Base-by-base conservation (phyloP, 1,140 invertebrate genomes). In the Brachionus manjavacas region DNA sequence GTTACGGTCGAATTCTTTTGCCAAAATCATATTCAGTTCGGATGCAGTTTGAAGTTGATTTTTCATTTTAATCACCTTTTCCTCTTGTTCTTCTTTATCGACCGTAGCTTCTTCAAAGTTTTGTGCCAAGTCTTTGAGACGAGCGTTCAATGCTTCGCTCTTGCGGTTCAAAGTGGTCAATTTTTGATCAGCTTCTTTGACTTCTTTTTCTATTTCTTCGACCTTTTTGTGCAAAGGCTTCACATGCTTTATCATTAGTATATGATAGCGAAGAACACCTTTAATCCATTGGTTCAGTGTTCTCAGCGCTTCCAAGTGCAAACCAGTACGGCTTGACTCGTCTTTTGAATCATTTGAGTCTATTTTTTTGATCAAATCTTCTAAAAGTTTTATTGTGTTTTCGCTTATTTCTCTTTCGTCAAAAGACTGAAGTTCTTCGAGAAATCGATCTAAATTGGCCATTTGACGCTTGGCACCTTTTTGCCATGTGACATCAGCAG, bases 401-500 rank as follows among this genome's bases (percentile, higher is more conserved):
- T 89, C 89, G 66, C 88, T 88, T 39, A 90, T 84, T 84, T 88
- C 87, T 28, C 87, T 86, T 64, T 90, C 88, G 85, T 90, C 89
- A 87, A 89, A 90, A 66, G 88, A 87, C 84, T 87, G 87, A 85
- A 89, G 84, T 78, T 90, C 89, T 81, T 89, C 88, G 41, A 89
- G 87, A 81, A 90, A 89, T 72, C 89, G 87, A 78, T 90, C 89
- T 41, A 90, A 83, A 85, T 90, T 90, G 1, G 89, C 89, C 89
- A 90, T 89, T 83, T 88, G 88, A 85, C 89, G 85, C 83, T 90
- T 90, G 0, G 88, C 89, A 25, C 89, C 89, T 85, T 89, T 89
- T 85, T 90, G 88, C 89, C 89, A 90, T 8, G 89, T 89, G 4
- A 89, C 85, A 85, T 90, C 89, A 83, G 89, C 87, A 41, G 88